phyloP scores from a whole-genome alignment of 2,888 invertebrate species.

The Gymnocheta viridis region DNA sequence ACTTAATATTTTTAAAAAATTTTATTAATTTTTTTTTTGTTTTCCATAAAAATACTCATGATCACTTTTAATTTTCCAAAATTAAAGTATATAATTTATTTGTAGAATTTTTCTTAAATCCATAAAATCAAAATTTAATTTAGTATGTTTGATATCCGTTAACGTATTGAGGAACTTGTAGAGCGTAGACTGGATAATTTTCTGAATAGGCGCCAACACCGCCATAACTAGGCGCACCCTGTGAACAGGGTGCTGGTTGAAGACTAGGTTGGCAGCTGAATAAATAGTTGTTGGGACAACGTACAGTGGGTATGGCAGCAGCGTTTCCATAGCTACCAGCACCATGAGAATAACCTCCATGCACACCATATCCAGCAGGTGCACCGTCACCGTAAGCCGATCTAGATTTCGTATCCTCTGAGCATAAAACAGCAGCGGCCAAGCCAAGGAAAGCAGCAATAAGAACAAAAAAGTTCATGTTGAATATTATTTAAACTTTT shows the following conservation, averaged over 20 bases:
- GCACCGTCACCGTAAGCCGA: slow-evolving; percentile 39
- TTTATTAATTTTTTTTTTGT: too few relatives aligned
- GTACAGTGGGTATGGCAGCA: slow-evolving; percentile 39
- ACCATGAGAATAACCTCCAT: not conserved
- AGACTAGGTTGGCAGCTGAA: slow-evolving; percentile 69
- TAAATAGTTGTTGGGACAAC: slow-evolving; percentile 64
- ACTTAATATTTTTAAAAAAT: too few relatives aligned
- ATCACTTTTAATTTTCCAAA: too few relatives aligned
- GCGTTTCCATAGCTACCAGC: not conserved
- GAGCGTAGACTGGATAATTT: slow-evolving; percentile 62
- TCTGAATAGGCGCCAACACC: slow-evolving; percentile 61
- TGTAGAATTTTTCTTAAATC: too few relatives aligned
- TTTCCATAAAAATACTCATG: too few relatives aligned
- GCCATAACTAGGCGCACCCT: slow-evolving; percentile 19
- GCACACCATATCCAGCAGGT: not conserved
- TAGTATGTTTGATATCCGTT: slow-evolving; percentile 30
- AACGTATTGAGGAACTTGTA: slow-evolving; percentile 56
- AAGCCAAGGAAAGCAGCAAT: slow-evolving; percentile 20
- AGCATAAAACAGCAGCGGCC: slow-evolving; percentile 21
- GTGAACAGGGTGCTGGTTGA: slow-evolving; percentile 62
- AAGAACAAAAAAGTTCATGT: slow-evolving; percentile 41
- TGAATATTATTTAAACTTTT: not conserved
- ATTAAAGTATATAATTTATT: not conserved
- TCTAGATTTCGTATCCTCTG: slow-evolving; percentile 20
- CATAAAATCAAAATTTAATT: not conserved